Evolutionary conservation across 2,797 vertebrate genomes (phyloP), one percentile per base, ranked within the genome.

Genomic region (Gastrophryne carolinensis): DNA sequence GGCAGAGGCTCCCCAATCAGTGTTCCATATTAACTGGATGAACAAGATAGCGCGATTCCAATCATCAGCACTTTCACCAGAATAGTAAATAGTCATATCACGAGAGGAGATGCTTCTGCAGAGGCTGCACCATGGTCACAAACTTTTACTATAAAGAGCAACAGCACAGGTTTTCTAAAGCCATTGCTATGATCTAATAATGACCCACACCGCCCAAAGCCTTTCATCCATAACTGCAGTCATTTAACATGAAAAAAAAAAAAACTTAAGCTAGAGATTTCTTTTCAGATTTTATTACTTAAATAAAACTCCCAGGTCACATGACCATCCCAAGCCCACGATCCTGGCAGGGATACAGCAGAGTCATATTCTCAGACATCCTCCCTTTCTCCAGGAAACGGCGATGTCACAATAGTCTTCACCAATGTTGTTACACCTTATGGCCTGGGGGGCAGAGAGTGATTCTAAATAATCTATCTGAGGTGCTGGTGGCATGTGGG

Each of bases 241-340:
- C 4, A 44, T 44, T 4, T n/a, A 10, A 7, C 26, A 47, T 5
- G 15, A 60, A 58, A 37, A 23, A 9, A 35, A 35, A 37, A 23
- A 23, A 10, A 64, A 8, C 26, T 17, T 4, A 17, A n/a, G 4
- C 15, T n/a, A n/a, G 39, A 35, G 8, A 5, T 9, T 68, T 11
- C 13, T 64, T 73, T 73, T 73, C 26, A 23, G 11, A 56, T 74
- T 74, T 74, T 75, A 61, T 75, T 68, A 75, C 23, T 50, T 69
- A 78, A 78, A 78, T 72, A 78, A 78, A 72, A 72, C 53, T 72
- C 52, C 65, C 68, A 72, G 58, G 37, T 37, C 21, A 12, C 3
- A 26, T 69, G 30, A 62, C 41, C 10, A 70, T 57, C 39, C 58
- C 34, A 64, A 65, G 21, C 8, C 15, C 27, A 13, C 26, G 11